Conservation (phyloP, 2,888 invertebrate genomes). For the Teleogryllus oceanicus region DNA sequence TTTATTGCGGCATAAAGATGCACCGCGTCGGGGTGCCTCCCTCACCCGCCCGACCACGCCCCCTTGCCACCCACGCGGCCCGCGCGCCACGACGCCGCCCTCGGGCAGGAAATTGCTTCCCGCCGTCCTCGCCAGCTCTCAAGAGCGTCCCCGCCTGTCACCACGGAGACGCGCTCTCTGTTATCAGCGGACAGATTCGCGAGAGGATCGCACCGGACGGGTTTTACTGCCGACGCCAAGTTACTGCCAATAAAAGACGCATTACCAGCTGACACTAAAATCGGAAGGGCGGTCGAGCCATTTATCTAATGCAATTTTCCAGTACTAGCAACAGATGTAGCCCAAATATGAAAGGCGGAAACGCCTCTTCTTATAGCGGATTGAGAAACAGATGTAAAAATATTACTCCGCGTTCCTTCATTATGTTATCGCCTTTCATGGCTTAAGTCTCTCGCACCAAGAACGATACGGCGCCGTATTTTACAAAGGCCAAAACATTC, state of each 20-base stretch:
- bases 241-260: background rate
- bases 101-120: background rate
- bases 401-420: background rate
- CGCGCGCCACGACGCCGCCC: background rate
- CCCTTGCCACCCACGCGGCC: background rate
- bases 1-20: slow-evolving; percentile 7
- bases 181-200: background rate
- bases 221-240: background rate
- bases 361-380: background rate
- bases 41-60: background rate
- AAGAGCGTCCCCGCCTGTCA: background rate
- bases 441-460: too few relatives aligned
- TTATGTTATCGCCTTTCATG: too few relatives aligned
- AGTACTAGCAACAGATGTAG: background rate
- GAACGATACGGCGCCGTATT: too few relatives aligned
- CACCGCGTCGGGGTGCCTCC: background rate
- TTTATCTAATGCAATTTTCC: slow-evolving; percentile 4
- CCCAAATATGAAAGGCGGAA: background rate
- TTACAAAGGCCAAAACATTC: too few relatives aligned
- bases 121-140: background rate
- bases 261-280: background rate
- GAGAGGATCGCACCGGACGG: background rate
- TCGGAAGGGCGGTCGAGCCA: background rate
- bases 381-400: background rate
- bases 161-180: background rate